Conservation (phyloP, 2,888 invertebrate genomes). For the Drosophila koepferae region DNA sequence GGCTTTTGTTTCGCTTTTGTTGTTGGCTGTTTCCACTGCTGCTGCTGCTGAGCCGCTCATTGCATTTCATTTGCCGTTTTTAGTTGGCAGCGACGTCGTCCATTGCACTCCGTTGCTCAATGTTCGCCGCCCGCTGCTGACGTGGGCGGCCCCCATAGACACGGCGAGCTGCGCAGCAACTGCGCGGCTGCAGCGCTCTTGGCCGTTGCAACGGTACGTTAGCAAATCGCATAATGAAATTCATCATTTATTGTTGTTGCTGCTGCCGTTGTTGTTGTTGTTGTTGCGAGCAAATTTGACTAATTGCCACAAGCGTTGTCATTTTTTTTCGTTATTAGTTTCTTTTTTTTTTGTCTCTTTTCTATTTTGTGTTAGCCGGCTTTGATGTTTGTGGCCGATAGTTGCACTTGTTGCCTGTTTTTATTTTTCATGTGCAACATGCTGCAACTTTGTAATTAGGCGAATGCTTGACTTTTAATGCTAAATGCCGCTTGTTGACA, state of each 20-base stretch:
- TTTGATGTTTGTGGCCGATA: conserved; percentile 57
- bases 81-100: conserved; percentile 53
- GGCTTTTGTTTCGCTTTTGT: conserved; percentile 16
- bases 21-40: conserved; percentile 27
- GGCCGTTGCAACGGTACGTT: conserved; percentile 57
- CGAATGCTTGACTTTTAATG: conserved; percentile 68
- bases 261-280: conserved; percentile 9
- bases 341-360: conserved; percentile 10
- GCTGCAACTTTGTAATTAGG: conserved; percentile 63
- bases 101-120: conserved; percentile 72
- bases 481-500: conserved; percentile 63
- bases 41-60: conserved; percentile 21
- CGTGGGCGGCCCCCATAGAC: conserved; percentile 57
- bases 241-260: conserved; percentile 50
- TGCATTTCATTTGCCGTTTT: conserved; percentile 38
- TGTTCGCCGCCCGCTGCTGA: conserved; percentile 28
- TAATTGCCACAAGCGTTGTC: conserved; percentile 65
- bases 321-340: conserved; percentile 16
- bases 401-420: conserved; percentile 51
- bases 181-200: conserved; percentile 37
- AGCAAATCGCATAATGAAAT: conserved; percentile 68
- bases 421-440: conserved; percentile 48
- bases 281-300: conserved; percentile 63
- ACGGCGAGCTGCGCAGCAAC: conserved; percentile 16
- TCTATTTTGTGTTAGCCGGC: conserved; percentile 32